Evolutionary conservation across 2,113 vertebrate species (phyloP), one percentile per base, ranked within the genome.

Genomic region (Plestiodon gilberti): DNA sequence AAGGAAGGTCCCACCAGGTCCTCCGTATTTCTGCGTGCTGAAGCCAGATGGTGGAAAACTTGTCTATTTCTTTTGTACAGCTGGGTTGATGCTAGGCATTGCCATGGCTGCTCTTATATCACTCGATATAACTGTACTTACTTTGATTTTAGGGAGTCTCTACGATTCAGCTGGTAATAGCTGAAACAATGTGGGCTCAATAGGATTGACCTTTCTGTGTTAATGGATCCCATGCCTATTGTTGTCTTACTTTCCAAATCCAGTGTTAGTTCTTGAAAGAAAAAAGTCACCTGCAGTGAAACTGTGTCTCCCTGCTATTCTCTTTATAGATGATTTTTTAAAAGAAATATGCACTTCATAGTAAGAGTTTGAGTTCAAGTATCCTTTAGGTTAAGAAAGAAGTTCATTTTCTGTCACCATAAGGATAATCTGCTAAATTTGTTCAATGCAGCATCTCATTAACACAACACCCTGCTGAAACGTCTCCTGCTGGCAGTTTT

Each of bases 361-460:
- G 82, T 61, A 83, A 81, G 33, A 92, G 62, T 89, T 79, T 78
- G 70, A n/a, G 83, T 90, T 90, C 85, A 89, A 92, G 40, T 65
- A 43, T 85, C 48, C 89, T 89, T 69, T 80, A 76, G 57, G 35
- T 64, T 87, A 81, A 92, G 90, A 93, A 76, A 75, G 71, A 82
- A 90, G 78, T 87, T 87, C 33, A 82, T 89, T 93, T 89, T 85
- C 55, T 33, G n/a, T 67, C 88, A 87, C 73, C 92, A 94, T 89
- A 83, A 52, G 81, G 75, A 64, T 82, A 74, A 70, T 78, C 73
- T 76, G 65, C 33, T 71, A 87, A 93, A 82, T 76, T 90, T 78
- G 79, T 86, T 90, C 77, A 84, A 87, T 76, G 90, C 76, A 87
- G n/a, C 64, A 79, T 77, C 48, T 91, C 65, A 59, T 91, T 86